These are phyloP conservation scores for Apus apus DNA, from an alignment of 2,113 vertebrate species.

Conservation along the genomic window DNA sequence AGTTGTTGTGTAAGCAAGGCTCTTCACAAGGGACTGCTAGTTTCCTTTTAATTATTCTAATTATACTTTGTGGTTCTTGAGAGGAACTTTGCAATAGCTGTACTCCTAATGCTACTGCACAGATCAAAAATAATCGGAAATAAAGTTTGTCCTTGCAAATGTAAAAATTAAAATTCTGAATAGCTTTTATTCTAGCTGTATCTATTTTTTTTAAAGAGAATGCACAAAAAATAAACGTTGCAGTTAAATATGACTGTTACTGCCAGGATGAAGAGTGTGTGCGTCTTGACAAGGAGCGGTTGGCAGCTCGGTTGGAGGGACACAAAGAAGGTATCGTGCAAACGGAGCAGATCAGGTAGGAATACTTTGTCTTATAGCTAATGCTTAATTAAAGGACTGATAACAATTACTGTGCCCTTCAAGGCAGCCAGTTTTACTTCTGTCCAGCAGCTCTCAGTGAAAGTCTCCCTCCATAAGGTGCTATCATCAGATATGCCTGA, in stretches of 20 bases:
- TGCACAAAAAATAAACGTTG: fast-evolving
- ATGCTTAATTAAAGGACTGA: not conserved
- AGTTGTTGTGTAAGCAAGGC: not conserved
- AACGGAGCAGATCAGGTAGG: conserved; percentile 96
- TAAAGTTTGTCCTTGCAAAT: not conserved
- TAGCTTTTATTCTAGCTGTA: not conserved
- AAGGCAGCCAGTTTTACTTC: not conserved
- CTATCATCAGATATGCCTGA: not conserved
- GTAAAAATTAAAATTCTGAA: not conserved
- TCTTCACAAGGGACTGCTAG: not conserved
- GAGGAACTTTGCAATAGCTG: not conserved
- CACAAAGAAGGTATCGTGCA: conserved; percentile 98
- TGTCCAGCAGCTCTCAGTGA: not conserved
- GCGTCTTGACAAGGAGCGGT: conserved; percentile 96
- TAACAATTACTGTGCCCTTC: not conserved
- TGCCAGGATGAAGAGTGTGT: conserved; percentile 96
- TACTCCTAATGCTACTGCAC: not conserved
- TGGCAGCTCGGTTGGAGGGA: conserved; percentile 97
- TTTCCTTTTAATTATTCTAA: not conserved
- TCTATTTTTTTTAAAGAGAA: not conserved
- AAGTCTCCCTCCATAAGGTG: not conserved
- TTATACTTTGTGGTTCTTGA: not conserved
- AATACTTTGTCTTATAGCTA: not conserved
- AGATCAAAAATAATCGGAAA: not conserved
- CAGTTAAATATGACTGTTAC: not conserved